These are phyloP conservation scores for Scortum barcoo DNA, from an alignment of 2,113 vertebrate species.

Conservation along the genomic window DNA sequence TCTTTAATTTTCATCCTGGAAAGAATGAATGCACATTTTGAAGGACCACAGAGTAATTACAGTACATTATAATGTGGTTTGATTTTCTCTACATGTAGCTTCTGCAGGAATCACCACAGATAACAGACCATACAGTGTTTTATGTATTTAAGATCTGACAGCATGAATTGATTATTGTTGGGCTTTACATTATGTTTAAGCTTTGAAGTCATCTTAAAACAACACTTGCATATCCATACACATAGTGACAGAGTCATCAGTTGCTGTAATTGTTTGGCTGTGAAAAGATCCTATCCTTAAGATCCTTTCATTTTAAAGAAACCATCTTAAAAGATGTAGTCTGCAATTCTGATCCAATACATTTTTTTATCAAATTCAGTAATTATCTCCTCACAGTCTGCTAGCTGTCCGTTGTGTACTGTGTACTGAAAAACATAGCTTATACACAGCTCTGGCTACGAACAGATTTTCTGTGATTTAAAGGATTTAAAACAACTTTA, in stretches of 20 bases:
- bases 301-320: neutral
- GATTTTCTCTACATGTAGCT: neutral
- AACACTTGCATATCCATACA: neutral
- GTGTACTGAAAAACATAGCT: no score
- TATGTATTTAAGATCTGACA: neutral
- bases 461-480: no score
- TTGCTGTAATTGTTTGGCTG: neutral
- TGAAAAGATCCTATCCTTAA: neutral
- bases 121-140: neutral
- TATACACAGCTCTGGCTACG: no score
- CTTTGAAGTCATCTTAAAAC: neutral
- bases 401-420: no score
- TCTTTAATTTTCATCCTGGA: conserved; percentile 96
- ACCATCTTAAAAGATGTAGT: no score
- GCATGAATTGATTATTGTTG: neutral
- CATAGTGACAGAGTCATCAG: neutral
- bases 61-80: neutral
- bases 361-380: no score
- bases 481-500: no score
- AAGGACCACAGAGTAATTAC: neutral
- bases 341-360: no score
- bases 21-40: neutral
- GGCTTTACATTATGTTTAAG: neutral
- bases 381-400: no score
- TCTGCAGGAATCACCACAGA: neutral